Evolutionary conservation across 2,888 invertebrate genomes (phyloP), one percentile per base, ranked within the genome.

Genomic region (Oasisia sp.): DNA sequence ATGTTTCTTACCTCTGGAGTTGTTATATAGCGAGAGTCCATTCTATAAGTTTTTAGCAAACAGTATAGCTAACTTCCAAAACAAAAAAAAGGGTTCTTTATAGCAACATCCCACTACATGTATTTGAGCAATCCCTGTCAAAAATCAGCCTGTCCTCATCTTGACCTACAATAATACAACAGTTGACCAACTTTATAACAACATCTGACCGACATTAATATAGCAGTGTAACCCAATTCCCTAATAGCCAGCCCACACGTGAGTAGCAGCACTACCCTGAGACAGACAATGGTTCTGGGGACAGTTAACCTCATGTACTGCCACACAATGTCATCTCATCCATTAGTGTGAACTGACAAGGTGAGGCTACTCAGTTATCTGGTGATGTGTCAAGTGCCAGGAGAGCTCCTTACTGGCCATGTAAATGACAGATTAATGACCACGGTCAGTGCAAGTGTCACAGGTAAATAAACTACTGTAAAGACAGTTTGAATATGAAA

Each of bases 1-100:
- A 44, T n/a, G 11, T 91, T 44, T 91, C 32, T 91, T 91, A 92
- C 92, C 92, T 89, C 91, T 90, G 32, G 92, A 90, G 32, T 91
- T 91, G n/a, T n/a, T n/a, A n/a, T n/a, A 89, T 90, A 74, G 12
- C 44, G 89, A 38, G 90, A 32, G 32, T 50, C 50, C 50, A 50
- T 12, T 50, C 50, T 50, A 14, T 50, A 50, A 50, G 50, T 50
- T 50, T 50, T 9, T 45, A 45, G 45, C 8, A 11, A 45, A 45
- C 45, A 9, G 45, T 50, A 12, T 8, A 50, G 14, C 50, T 11
- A 50, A 50, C 12, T 50, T 50, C 50, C 8, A 50, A 38, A 38
- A 2, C 38, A 38, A 38, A 38, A 38, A 38, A 38, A 50, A 1
- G 50, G 1, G 50, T 50, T 50, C 50, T 50, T 50, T 7, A 50